phyloP scores from a whole-genome alignment of 1,140 invertebrate species.

The Harpegnathos saltator region DNA sequence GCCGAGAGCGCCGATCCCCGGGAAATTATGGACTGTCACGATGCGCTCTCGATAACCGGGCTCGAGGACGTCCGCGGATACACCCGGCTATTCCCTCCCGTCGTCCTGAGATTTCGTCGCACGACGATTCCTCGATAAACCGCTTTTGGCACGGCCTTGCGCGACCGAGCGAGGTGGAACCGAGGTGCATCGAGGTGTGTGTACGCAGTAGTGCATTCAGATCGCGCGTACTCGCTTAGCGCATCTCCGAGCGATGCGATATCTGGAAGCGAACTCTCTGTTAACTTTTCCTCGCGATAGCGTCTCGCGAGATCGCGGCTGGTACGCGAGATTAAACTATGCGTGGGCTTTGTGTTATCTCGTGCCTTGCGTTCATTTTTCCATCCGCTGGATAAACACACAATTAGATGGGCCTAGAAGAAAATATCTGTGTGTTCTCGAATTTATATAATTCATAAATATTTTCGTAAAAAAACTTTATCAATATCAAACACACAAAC shows the following conservation, averaged over 20 bases:
- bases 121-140: conserved; percentile 62
- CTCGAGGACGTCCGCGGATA: conserved; percentile 56
- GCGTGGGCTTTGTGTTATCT: not conserved
- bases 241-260: not conserved
- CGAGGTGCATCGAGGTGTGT: not conserved
- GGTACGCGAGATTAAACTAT: no score
- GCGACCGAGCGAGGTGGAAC: conserved; percentile 27
- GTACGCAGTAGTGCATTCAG: conserved; percentile 10
- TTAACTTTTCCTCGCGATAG: no score
- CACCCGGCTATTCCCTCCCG: conserved; percentile 39
- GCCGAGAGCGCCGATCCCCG: conserved; percentile 63
- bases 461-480: not conserved
- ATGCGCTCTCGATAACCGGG: conserved; percentile 64
- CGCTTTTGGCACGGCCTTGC: conserved; percentile 42
- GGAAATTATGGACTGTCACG: conserved; percentile 73
- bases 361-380: not conserved
- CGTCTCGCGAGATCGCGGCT: no score
- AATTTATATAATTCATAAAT: not conserved
- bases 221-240: not conserved
- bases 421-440: not conserved
- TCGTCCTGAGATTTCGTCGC: conserved; percentile 54
- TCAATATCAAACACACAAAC: not conserved
- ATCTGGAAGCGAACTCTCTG: no score
- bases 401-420: not conserved
- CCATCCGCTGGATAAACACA: no score